These are phyloP conservation scores for Aegotheles bennettii DNA, from an alignment of 2,113 vertebrate species.

Conservation along the genomic window DNA sequence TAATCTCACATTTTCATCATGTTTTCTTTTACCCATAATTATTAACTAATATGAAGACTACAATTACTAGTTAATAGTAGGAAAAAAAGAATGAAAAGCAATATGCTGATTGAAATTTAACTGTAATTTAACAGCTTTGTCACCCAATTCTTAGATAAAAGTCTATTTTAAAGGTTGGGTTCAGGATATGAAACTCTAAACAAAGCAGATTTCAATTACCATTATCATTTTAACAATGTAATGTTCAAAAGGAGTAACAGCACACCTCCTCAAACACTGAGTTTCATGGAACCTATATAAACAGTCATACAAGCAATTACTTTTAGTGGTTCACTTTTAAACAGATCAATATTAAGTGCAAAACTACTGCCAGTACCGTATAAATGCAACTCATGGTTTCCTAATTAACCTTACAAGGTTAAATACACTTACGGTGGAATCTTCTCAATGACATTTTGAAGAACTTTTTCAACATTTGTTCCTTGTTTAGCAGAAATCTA, in stretches of 20 bases:
- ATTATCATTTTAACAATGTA: background rate
- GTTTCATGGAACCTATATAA: background rate
- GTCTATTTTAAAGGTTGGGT: background rate
- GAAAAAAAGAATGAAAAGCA: background rate
- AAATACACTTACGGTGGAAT: slow-evolving; percentile 89
- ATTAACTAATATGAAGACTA: background rate
- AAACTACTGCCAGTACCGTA: background rate
- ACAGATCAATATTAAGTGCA: background rate
- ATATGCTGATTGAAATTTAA: background rate
- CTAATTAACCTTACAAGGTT: too few relatives aligned
- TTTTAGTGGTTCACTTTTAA: background rate
- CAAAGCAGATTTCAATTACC: background rate
- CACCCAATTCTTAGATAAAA: background rate
- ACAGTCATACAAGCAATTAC: background rate
- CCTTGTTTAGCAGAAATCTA: slow-evolving; percentile 97
- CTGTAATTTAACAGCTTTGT: background rate
- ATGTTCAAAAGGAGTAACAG: background rate
- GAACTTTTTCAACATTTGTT: slow-evolving; percentile 88
- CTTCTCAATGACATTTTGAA: slow-evolving; percentile 84
- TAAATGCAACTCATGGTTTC: background rate
- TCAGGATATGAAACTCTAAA: background rate
- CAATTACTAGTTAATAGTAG: background rate
- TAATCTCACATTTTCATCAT: background rate
- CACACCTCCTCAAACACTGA: background rate
- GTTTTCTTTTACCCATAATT: background rate